Evolutionary conservation across 2,797 vertebrate species (phyloP).

Genomic region (Craterocephalus amniculus): DNA sequence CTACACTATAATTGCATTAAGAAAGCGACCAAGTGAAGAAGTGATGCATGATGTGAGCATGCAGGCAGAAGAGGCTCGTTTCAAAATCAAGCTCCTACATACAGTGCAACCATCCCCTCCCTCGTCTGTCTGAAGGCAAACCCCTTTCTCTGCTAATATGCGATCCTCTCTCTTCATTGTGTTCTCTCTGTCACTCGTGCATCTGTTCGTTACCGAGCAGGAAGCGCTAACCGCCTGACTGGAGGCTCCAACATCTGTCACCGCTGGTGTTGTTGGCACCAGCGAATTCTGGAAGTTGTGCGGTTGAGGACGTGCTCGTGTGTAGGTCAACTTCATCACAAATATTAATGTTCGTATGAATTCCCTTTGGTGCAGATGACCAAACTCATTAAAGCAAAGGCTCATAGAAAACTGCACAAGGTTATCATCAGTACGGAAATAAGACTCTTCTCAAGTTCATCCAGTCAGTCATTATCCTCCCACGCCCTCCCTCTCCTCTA

Average conservation of each 20-base stretch:
- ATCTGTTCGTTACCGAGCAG: conserved; percentile 58
- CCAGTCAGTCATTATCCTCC: conserved; percentile 19
- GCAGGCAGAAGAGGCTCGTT: neutral
- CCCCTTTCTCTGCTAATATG: conserved; percentile 16
- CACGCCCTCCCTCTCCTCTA: neutral
- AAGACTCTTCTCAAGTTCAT: conserved; percentile 7
- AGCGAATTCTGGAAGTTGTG: conserved; percentile 12
- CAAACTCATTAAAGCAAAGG: neutral
- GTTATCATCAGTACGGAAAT: neutral
- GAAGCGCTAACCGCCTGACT: conserved; percentile 42
- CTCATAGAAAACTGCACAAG: neutral
- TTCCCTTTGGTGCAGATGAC: conserved; percentile 3
- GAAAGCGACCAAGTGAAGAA: conserved; percentile 2
- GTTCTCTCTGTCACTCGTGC: conserved; percentile 41
- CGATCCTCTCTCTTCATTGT: conserved; percentile 15
- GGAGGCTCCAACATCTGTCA: conserved; percentile 70
- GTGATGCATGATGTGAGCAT: neutral
- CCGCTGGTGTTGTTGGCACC: conserved; percentile 52
- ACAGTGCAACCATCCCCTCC: neutral
- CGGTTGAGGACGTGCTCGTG: conserved; percentile 9
- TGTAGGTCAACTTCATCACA: conserved; percentile 6
- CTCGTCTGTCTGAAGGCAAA: conserved; percentile 17
- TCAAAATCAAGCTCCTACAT: neutral
- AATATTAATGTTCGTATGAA: conserved; percentile 1
- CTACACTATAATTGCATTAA: conserved; percentile 1